Evolutionary conservation across 2,888 invertebrate genomes (phyloP), one percentile per base, ranked within the genome.

Genomic region (Cheilosia vernalis): DNA sequence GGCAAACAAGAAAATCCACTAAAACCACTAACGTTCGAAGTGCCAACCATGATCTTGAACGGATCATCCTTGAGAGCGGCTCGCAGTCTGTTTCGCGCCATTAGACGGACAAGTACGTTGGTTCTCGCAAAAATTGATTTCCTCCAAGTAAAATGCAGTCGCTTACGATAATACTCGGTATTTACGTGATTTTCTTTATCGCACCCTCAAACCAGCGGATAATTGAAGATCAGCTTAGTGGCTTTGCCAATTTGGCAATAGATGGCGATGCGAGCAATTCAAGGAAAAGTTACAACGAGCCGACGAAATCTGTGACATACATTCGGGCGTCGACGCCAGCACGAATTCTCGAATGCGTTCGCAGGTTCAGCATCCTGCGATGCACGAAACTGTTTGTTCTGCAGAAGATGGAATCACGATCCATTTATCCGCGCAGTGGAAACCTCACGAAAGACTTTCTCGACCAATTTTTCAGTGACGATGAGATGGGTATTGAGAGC

Each of bases 381-480:
- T 94, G 94, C 89, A 89, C 94, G 61, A 93, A 93, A 89, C 92
- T 94, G n/a, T 93, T 93, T 73, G 92, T 94, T 58, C 90, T 93
- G 21, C 93, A 93, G 92, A 93, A 94, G 55, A 93, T 94, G 89
- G 91, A 92, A 85, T 89, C 89, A 42, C 88, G 88, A n/a, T 85
- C 85, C 10, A 87, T 88, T 47, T 78, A 67, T 53, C 88, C 88
- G 4, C 89, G 88, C 49, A 88, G 88, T 2, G 90, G 91, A 2
- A 91, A 91, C 42, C 76, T 91, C 0, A 89, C 88, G 6, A 87
- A 88, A 40, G 92, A 92, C 81, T 92, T 92, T 61, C 87, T 92
- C 15, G 89, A 91, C 70, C 91, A 92, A 81, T 90, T 92, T 77
- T 90, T 90, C 61, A 90, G 89, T 33, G 88, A 89, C 15, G 89